Base-by-base conservation (phyloP, 2,888 invertebrate species). In the Standfussiana lucernea region DNA sequence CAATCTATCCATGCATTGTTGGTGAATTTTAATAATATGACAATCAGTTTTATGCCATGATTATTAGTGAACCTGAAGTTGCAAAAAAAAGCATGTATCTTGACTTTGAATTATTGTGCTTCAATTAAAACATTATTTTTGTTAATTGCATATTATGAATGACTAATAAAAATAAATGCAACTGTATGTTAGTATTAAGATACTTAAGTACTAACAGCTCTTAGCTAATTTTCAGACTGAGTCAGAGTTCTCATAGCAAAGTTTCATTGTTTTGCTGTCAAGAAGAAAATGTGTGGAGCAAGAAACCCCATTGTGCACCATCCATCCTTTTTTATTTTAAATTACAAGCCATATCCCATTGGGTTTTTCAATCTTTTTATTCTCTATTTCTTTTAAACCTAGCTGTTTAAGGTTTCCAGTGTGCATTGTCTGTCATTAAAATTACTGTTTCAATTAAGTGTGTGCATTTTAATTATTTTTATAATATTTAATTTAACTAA, bases 211-310 rank as follows among this genome's bases (percentile, higher is more conserved):
- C 10, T 21, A 62, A 37, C 18, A 72, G 50, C 13, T 18, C 7
- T 72, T 32, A 37, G 18, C 47, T 56, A 56, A 21, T 28, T 15
- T 59, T 37, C 35, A 32, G 28, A 18, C 6, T 45, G 42, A 66
- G 21, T 79, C 50, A 77, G 10, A 28, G 24, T 61, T 59, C 24
- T 56, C 35, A 66, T 42, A 47, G 47, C 40, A 42, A 61, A 47
- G 28, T 65, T 18, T 40, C 0, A 65, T 35, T 82, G 64, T 56
- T 64, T 40, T 21, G 50, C 13, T 50, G 32, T 47, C 7, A 80
- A 53, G 11, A 76, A 47, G 7, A 28, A 50, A 10, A 18, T 24
- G 18, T 81, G 13, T 42, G 11, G 15, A 73, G 11, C 24, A 50
- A 50, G 24, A 11, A 50, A 24, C 10, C 24, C 4, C 24, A 4